Percentiles rank a stretch among this genome's conserved stretches.
phyloP scores from a whole-genome alignment of 1,140 invertebrate genomes.

The Coptotermes formosanus region DNA sequence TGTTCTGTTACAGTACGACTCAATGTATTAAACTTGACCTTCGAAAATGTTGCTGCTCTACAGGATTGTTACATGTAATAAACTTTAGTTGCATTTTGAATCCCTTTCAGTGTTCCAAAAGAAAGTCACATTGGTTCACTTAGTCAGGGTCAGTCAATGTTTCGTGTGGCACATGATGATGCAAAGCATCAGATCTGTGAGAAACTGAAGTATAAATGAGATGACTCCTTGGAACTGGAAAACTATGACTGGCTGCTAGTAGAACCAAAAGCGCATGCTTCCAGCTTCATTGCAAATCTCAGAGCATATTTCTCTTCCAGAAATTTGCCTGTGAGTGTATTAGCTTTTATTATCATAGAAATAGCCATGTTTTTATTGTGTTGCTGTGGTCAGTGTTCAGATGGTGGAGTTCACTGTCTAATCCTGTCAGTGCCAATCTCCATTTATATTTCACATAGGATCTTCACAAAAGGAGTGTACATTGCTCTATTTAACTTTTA shows the following conservation, averaged over 20 bases:
- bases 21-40: neutral
- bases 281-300: conserved; percentile 91
- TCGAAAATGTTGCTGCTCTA: neutral
- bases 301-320: conserved; percentile 92
- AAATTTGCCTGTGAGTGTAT: conserved; percentile 77
- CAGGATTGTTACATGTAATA: conserved; percentile 24
- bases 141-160: conserved; percentile 80
- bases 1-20: neutral
- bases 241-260: conserved; percentile 93
- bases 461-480: no score
- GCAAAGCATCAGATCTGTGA: conserved; percentile 96
- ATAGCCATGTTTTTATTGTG: no score
- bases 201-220: conserved; percentile 88
- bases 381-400: no score
- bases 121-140: conserved; percentile 60
- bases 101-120: conserved; percentile 46
- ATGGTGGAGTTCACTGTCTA: no score
- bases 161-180: conserved; percentile 91
- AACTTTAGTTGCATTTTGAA: conserved; percentile 25
- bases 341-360: neutral
- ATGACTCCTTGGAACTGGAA: conserved; percentile 91
- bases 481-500: no score
- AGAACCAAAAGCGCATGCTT: conserved; percentile 89
- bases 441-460: no score
- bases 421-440: no score